A percentile compares a stretch with the other conserved stretches of the same genome.
These are phyloP conservation scores for Sebastes fasciatus DNA, from an alignment of 2,113 vertebrate species.

Conservation along the genomic window DNA sequence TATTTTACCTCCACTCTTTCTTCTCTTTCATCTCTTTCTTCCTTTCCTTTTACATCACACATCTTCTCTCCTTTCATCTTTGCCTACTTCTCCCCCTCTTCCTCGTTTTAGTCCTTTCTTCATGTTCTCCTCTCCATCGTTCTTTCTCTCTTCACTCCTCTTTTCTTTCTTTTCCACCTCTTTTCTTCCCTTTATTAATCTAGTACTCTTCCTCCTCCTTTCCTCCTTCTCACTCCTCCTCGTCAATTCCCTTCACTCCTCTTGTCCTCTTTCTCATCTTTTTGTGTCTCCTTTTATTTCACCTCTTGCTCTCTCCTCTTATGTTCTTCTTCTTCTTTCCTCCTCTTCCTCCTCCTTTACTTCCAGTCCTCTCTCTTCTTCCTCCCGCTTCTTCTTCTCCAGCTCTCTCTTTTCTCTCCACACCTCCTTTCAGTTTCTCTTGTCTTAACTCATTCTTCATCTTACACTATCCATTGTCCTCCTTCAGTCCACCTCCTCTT, in stretches of 20 bases:
- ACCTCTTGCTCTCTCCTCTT: neutral
- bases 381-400: neutral
- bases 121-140: no score
- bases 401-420: neutral
- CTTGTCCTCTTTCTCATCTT: neutral
- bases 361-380: neutral
- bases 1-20: no score
- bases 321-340: neutral
- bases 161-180: neutral
- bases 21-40: no score
- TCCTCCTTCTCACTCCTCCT: neutral
- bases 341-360: neutral
- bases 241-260: neutral
- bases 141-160: neutral
- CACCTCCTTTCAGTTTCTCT: neutral
- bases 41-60: neutral
- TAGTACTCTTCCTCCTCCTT: neutral
- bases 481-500: neutral
- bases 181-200: neutral
- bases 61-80: neutral
- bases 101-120: no score
- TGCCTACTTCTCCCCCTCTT: no score
- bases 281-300: neutral
- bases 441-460: no score
- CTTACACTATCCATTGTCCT: neutral